Base-by-base conservation (phyloP, 2,113 vertebrate genomes). In the Campylomormyrus numenius region DNA sequence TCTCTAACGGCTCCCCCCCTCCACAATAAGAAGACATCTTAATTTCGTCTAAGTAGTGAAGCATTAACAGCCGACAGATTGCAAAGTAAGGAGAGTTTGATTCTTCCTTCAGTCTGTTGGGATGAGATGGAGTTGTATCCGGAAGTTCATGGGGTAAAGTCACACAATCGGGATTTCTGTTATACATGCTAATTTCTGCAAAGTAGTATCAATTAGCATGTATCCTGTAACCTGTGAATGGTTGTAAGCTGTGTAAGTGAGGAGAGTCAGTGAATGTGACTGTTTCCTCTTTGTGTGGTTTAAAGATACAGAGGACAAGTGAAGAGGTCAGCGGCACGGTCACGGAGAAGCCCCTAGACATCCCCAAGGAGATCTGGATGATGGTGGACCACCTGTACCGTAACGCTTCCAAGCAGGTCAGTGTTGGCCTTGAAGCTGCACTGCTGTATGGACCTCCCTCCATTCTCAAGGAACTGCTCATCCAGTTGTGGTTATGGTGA, bases 321-420 rank as follows among this genome's bases (percentile, higher is more conserved):
- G 92, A 93, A 3, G 93, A 94, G 24, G 80, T 91, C 21, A 92
- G 88, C 58, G 89, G 88, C 70, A 87, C 58, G 90, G 90, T 92
- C 62, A 52, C 80, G 88, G 97, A 98, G 66, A 97, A 95, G 62
- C 96, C 97, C n/a, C 92, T 98, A 90, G 96, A 97, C 62, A 97
- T 99, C 89, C 98, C 98, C 2, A 99, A 99, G 93, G 98, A 99
- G 89, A 95, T 99, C 88, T 98, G 97, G 97, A 98, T 98, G 97
- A 96, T 99, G 97, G 97, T 99, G 91, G 97, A 99, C 92, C 96
- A 98, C 94, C 93, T 99, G 80, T 97, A 97, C 50, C 96, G 96
- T 90, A 97, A 95, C 39, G 98, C 97, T 90, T 92, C 95, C 89
- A 97, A 97, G 92, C 98, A 99, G 97, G 98, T 99, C 35, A 92